Conservation (phyloP, 2,888 invertebrate species). For the Harmothoe impar region DNA sequence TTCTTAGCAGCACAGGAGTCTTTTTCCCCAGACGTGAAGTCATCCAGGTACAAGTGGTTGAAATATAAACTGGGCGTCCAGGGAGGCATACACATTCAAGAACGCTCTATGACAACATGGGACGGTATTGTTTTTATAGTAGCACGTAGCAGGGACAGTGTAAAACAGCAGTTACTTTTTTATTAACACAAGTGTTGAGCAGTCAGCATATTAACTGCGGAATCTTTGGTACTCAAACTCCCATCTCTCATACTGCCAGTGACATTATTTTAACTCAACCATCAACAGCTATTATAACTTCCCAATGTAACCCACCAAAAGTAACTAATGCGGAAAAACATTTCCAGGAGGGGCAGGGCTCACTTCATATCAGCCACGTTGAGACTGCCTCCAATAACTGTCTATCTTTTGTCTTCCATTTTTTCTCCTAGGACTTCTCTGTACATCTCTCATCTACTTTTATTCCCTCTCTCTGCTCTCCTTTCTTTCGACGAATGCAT, state of each 20-base stretch:
- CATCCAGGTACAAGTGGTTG: constrained; percentile 34
- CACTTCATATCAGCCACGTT: too few species aligned
- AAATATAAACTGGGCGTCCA: background rate
- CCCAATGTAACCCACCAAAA: background rate
- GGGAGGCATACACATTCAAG: constrained; percentile 8
- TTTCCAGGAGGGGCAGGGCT: too few species aligned
- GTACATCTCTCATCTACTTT: background rate
- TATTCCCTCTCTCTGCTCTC: background rate
- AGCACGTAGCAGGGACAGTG: background rate
- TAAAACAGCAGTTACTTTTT: background rate
- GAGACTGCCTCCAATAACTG: too few species aligned
- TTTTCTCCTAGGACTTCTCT: background rate
- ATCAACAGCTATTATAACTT: background rate
- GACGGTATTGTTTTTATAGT: background rate
- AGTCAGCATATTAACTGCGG: constrained; percentile 7
- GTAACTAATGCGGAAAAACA: background rate
- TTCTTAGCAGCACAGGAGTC: background rate
- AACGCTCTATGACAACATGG: constrained; percentile 8
- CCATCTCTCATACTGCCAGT: background rate
- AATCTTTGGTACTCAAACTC: background rate
- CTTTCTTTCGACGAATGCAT: constrained; percentile 4
- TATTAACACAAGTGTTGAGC: background rate
- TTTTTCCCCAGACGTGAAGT: constrained; percentile 7
- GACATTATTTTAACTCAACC: background rate
- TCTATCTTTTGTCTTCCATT: background rate